These are phyloP conservation scores for Thripadectes ignobilis DNA, from an alignment of 2,797 vertebrate species.

Conservation along the genomic window DNA sequence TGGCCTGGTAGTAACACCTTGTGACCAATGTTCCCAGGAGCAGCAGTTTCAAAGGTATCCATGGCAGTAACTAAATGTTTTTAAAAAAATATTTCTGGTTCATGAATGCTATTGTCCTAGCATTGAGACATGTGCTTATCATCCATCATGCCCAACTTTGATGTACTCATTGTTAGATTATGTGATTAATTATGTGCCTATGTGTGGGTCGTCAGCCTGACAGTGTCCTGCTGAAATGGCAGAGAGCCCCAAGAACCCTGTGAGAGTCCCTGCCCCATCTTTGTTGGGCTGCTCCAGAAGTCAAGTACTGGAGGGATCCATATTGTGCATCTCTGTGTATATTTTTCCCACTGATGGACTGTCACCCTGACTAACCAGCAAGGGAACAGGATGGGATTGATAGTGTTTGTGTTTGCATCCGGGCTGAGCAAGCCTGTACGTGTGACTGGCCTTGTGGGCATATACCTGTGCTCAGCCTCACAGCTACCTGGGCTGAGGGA, in stretches of 20 bases:
- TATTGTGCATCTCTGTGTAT: accelerated
- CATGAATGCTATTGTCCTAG: background rate
- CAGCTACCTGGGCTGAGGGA: background rate
- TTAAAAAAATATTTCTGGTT: background rate
- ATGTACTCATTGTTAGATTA: background rate
- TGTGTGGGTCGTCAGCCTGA: background rate
- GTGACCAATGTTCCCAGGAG: background rate
- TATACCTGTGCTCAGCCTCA: background rate
- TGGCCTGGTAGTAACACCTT: background rate
- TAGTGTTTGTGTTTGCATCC: accelerated
- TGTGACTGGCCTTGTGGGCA: background rate
- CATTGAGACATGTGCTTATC: accelerated
- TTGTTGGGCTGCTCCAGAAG: background rate
- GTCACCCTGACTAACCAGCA: accelerated
- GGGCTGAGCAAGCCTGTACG: accelerated
- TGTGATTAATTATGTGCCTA: background rate
- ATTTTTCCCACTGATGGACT: accelerated
- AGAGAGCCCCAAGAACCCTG: background rate
- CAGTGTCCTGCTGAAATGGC: background rate
- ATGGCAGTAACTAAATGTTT: background rate
- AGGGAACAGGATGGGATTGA: accelerated
- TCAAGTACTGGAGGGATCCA: background rate
- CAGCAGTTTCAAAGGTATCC: background rate
- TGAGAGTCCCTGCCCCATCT: background rate
- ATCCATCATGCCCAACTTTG: accelerated